phyloP scores from a whole-genome alignment of 2,113 vertebrate genomes.

The Colaptes auratus region DNA sequence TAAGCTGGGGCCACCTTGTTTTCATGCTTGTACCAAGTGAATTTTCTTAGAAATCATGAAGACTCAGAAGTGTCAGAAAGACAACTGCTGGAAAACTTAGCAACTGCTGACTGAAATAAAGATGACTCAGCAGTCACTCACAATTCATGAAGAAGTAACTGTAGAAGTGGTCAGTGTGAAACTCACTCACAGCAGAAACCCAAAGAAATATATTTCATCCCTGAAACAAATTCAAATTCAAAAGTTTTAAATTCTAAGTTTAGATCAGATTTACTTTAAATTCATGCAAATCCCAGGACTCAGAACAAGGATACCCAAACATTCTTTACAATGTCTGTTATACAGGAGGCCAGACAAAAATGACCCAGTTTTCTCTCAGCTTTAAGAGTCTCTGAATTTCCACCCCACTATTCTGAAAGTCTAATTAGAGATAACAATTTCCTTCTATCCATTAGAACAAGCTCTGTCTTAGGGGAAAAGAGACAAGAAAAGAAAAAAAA shows the following conservation, averaged over 20 bases:
- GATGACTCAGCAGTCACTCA: slow-evolving; percentile 8
- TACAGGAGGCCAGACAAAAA: background rate
- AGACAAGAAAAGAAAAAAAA: too few species aligned
- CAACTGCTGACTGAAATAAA: slow-evolving; percentile 10
- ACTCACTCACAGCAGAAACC: background rate
- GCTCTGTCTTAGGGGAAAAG: background rate
- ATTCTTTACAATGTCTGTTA: background rate
- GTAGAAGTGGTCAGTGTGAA: background rate
- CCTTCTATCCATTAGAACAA: background rate
- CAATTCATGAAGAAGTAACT: background rate
- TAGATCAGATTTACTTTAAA: background rate
- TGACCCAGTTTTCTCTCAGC: background rate
- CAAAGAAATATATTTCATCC: background rate
- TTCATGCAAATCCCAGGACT: background rate
- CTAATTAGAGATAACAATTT: background rate
- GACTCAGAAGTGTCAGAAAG: background rate
- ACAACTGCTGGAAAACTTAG: slow-evolving; percentile 5
- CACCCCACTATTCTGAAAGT: background rate
- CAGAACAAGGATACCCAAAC: background rate
- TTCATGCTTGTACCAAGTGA: background rate
- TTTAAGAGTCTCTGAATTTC: background rate
- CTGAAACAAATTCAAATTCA: background rate
- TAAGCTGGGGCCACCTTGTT: background rate
- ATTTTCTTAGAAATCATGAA: background rate
- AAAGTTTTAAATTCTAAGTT: background rate